These are phyloP conservation scores for Onychorhynchus coronatus DNA, from an alignment of 2,113 vertebrate genomes.

Conservation along the genomic window DNA sequence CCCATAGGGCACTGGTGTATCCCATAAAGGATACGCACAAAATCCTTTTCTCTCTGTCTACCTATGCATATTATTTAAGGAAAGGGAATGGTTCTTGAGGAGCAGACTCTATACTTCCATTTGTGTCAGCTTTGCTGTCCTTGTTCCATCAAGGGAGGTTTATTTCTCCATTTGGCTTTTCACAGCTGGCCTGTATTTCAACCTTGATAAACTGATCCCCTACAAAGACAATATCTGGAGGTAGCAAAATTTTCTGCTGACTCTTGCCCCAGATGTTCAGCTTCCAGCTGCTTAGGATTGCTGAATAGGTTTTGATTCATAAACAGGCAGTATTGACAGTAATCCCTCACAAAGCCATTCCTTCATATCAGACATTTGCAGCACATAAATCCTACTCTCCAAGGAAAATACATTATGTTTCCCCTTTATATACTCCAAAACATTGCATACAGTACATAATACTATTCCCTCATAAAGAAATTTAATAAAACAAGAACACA, in stretches of 20 bases:
- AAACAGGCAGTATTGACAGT: conserved; percentile 33
- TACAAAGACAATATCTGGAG: conserved; percentile 20
- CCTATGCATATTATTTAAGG: background rate
- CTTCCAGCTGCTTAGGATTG: conserved; percentile 19
- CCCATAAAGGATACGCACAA: background rate
- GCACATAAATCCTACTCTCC: conserved; percentile 26
- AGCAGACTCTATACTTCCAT: background rate
- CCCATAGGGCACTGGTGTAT: background rate
- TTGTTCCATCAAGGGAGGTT: background rate
- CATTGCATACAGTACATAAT: background rate
- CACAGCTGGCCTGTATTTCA: background rate
- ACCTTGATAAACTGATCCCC: conserved; percentile 3
- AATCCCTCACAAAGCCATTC: conserved; percentile 33
- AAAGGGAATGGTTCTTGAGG: background rate
- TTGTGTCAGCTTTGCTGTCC: background rate
- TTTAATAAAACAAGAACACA: background rate
- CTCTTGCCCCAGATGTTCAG: conserved; percentile 30
- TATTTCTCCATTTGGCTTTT: conserved; percentile 27
- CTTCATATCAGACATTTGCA: conserved; percentile 44
- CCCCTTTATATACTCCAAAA: background rate
- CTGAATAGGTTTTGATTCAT: conserved; percentile 43
- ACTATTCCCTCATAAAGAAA: background rate
- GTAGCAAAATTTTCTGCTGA: conserved; percentile 52
- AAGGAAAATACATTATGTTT: conserved; percentile 20
- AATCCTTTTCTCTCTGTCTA: background rate